Evolutionary conservation across 2,888 invertebrate genomes (phyloP).

Genomic region (Hyposoter dolosus): DNA sequence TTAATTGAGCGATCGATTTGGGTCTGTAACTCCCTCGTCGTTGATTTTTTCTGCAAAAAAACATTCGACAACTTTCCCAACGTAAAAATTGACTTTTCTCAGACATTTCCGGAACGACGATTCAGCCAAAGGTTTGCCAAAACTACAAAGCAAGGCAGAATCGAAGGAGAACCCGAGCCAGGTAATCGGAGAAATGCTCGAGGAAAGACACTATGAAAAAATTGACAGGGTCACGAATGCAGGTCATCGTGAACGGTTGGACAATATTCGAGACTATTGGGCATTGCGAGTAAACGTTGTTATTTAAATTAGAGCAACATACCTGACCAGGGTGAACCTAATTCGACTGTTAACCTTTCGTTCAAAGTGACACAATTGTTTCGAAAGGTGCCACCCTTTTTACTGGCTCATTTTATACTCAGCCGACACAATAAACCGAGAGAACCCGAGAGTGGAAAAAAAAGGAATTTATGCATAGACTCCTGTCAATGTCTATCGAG

Average conservation of each 20-base stretch:
- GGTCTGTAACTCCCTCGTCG: neutral
- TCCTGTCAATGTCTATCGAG: neutral
- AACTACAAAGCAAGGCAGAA: too few relatives aligned
- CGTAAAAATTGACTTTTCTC: too few relatives aligned
- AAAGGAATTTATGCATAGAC: neutral
- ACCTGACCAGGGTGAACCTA: neutral
- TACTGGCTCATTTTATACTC: neutral
- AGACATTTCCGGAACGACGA: too few relatives aligned
- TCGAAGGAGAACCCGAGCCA: neutral
- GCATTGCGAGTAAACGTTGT: neutral
- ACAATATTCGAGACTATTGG: neutral
- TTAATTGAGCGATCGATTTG: neutral
- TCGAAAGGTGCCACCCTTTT: conserved; percentile 42
- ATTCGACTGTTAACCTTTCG: conserved; percentile 41
- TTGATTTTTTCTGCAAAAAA: neutral
- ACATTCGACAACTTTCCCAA: neutral
- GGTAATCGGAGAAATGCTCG: conserved; percentile 9
- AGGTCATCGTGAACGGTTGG: neutral
- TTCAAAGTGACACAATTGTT: neutral
- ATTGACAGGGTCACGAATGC: neutral
- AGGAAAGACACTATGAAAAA: neutral
- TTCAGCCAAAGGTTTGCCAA: too few relatives aligned
- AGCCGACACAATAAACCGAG: conserved; percentile 22
- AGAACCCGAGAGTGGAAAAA: neutral
- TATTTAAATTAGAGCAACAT: conserved; percentile 65